phyloP scores from a whole-genome alignment of 2,888 invertebrate genomes.

The Drosophila cracens region DNA sequence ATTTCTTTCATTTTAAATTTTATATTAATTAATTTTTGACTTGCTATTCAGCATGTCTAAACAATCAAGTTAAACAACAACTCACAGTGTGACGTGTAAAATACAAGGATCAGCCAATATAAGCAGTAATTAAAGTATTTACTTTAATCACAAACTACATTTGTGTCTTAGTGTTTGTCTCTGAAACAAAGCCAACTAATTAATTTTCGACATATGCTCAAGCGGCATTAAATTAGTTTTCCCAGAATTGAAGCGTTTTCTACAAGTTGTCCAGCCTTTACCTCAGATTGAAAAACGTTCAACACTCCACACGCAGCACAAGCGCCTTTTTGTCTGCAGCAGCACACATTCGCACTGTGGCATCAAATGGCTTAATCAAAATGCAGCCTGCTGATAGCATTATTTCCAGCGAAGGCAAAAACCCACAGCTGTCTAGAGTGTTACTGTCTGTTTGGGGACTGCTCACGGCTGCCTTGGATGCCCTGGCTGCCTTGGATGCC shows the following conservation, averaged over 20 bases:
- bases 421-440: slow-evolving; percentile 57
- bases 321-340: slow-evolving; percentile 5
- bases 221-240: slow-evolving; percentile 5
- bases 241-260: background rate
- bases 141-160: background rate
- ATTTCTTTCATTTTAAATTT: background rate
- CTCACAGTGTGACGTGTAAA: background rate
- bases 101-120: background rate
- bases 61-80: background rate
- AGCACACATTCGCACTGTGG: background rate
- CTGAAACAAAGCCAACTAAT: background rate
- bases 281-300: slow-evolving; percentile 5
- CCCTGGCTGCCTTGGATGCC: slow-evolving; percentile 5
- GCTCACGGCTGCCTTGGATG: slow-evolving; percentile 1
- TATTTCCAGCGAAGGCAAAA: slow-evolving; percentile 61
- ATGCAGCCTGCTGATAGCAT: slow-evolving; percentile 60
- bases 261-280: background rate
- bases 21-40: background rate
- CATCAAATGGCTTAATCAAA: slow-evolving; percentile 53
- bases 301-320: slow-evolving; percentile 1
- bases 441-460: slow-evolving; percentile 11
- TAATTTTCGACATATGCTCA: background rate
- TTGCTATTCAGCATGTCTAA: background rate
- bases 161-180: background rate
- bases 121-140: background rate